Evolutionary conservation across 2,888 invertebrate genomes (phyloP).

Genomic region (Stenchaetothrips biformis): DNA sequence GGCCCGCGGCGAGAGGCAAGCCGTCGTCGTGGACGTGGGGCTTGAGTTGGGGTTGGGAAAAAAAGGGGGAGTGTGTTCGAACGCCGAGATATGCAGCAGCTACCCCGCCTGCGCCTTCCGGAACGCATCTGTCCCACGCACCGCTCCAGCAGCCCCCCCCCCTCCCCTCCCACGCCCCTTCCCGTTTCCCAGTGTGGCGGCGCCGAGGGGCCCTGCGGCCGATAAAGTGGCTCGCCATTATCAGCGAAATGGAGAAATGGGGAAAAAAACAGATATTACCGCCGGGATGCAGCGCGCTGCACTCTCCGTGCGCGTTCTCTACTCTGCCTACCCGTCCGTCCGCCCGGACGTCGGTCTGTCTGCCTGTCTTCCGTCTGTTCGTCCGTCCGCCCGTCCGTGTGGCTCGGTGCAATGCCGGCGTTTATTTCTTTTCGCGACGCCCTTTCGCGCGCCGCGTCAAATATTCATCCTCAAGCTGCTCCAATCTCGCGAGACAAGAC

Average conservation of each 20-base stretch:
- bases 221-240: constrained; percentile 21
- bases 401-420: too few relatives aligned
- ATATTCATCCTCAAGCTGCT: too few relatives aligned
- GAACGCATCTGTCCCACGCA: background rate
- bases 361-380: background rate
- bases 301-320: background rate
- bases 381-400: background rate
- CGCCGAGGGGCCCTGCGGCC: background rate
- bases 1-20: background rate
- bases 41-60: background rate
- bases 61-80: background rate
- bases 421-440: too few relatives aligned
- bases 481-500: too few relatives aligned
- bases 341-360: background rate
- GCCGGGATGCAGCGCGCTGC: background rate
- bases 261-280: constrained; percentile 5
- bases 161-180: background rate
- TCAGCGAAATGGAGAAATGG: background rate
- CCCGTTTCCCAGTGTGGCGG: background rate
- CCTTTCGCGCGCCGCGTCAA: too few relatives aligned
- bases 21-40: background rate
- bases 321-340: background rate
- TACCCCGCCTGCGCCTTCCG: background rate
- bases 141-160: background rate
- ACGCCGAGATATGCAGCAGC: background rate